phyloP scores from a whole-genome alignment of 30 jellyfish, hydroid and myxozoan species.

The Aurelia sp. region DNA sequence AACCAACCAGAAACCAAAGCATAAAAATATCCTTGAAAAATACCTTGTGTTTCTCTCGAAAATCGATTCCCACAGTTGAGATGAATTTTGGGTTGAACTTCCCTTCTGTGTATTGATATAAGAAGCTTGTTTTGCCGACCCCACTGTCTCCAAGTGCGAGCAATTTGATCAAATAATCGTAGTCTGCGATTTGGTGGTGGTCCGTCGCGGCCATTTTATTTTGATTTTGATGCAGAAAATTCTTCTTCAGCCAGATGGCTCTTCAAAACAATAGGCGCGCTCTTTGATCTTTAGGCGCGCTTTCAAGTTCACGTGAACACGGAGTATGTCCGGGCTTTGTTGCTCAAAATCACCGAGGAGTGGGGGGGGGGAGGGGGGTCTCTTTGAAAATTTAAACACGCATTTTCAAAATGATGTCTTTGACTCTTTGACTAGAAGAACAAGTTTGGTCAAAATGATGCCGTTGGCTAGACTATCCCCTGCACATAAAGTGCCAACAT shows the following conservation, averaged over 20 bases:
- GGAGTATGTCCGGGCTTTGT: no score
- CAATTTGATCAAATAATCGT: slow-evolving; percentile 81
- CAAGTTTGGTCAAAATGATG: no score
- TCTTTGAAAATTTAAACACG: no score
- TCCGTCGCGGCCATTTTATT: slow-evolving; percentile 73
- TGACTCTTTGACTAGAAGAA: no score
- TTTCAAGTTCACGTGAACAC: no score
- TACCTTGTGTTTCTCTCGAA: slow-evolving; percentile 91
- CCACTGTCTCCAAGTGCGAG: slow-evolving; percentile 95
- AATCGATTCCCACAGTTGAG: slow-evolving; percentile 93
- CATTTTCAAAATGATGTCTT: no score
- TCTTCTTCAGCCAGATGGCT: slow-evolving; percentile 45
- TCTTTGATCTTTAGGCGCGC: not conserved
- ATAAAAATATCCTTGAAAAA: not conserved
- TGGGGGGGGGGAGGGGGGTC: no score
- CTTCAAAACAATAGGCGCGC: slow-evolving; percentile 11
- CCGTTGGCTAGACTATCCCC: no score
- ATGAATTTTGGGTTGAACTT: slow-evolving; percentile 82
- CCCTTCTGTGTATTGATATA: slow-evolving; percentile 86
- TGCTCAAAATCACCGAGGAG: no score
- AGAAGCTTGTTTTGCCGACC: slow-evolving; percentile 91
- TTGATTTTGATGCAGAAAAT: not conserved
- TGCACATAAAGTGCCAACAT: no score
- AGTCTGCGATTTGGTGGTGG: slow-evolving; percentile 86
- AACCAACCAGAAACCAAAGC: no score